Conservation (phyloP, 1,140 invertebrate species). For the Drosophila rhopaloa region DNA sequence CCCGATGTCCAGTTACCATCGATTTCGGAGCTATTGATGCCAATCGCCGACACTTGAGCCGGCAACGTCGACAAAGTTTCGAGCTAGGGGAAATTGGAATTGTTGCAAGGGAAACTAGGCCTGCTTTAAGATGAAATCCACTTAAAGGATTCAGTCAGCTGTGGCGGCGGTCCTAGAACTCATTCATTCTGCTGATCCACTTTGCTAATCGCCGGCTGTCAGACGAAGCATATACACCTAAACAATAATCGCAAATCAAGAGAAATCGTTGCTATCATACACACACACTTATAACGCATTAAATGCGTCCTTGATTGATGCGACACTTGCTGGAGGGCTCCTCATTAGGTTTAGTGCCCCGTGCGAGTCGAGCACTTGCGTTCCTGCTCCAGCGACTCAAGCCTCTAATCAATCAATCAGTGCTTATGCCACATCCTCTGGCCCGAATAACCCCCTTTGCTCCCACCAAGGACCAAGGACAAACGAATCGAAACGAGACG, state of each 20-base stretch:
- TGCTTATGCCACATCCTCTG: conserved; percentile 61
- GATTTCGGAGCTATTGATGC: conserved; percentile 57
- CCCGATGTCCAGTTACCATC: conserved; percentile 24
- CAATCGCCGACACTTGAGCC: conserved; percentile 64
- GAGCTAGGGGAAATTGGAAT: conserved; percentile 28
- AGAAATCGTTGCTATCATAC: conserved; percentile 65
- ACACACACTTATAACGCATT: conserved; percentile 66
- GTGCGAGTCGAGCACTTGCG: conserved; percentile 17
- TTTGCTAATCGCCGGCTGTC: conserved; percentile 79
- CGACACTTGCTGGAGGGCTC: conserved; percentile 79
- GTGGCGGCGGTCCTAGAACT: conserved; percentile 28
- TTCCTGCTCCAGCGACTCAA: conserved; percentile 24
- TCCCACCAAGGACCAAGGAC: conserved; percentile 34
- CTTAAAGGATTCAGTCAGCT: conserved; percentile 48
- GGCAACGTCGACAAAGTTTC: conserved; percentile 55
- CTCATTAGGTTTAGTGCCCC: conserved; percentile 79
- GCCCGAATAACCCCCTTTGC: background rate
- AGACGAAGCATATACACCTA: conserved; percentile 45
- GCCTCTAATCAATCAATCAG: conserved; percentile 83
- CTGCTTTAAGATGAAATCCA: conserved; percentile 25
- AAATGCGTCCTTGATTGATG: conserved; percentile 82
- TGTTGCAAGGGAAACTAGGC: conserved; percentile 14
- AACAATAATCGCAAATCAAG: conserved; percentile 81
- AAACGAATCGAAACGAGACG: conserved; percentile 40
- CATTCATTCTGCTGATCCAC: conserved; percentile 75